Evolutionary conservation across 2,113 vertebrate species (phyloP), one percentile per base, ranked within the genome.

Genomic region (Eulemur macaco): DNA sequence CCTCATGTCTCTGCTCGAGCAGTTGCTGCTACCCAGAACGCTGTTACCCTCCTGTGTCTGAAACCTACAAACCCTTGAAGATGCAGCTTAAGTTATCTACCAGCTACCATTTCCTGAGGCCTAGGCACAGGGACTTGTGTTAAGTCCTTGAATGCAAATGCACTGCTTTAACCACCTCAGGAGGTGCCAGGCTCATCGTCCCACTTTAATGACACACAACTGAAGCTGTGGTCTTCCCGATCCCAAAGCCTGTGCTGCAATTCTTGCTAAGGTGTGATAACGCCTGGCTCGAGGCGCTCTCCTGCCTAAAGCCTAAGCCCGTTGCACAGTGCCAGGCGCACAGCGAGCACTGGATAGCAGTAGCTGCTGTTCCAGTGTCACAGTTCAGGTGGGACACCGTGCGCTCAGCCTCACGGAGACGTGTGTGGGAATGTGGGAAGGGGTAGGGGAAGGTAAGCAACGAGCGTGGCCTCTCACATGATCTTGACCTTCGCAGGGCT

Each of bases 401-500:
- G 17, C 42, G 50, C n/a, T 37, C 54, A 18, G 27, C 34, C 47
- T 20, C 10, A 4, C 20, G 12, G 27, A 68, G 66, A 39, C 5
- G 23, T 18, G 21, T 0, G 23, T 81, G 29, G 9, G 34, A 21
- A 18, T 18, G 52, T 4, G 2, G 73, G 7, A 76, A 47, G 4
- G 13, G 27, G 31, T 7, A 31, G 34, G n/a, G 15, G 60, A 42
- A 14, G 0, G 42, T 0, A 20, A 71, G 31, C 37, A 10, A 11
- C 10, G 8, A 18, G 39, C 11, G 5, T 13, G 50, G 1, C 17
- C 29, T 93, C 82, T 86, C 34, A 68, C 0, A 3, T 18, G 18
- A 47, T 8, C 58, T 63, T 56, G 89, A 29, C 23, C 95, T 89
- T 84, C 69, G 50, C 97, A 99, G 99, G 99, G 39, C 99, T 99